phyloP scores from a whole-genome alignment of 2,113 vertebrate genomes.

The Rousettus leschenaultii region DNA sequence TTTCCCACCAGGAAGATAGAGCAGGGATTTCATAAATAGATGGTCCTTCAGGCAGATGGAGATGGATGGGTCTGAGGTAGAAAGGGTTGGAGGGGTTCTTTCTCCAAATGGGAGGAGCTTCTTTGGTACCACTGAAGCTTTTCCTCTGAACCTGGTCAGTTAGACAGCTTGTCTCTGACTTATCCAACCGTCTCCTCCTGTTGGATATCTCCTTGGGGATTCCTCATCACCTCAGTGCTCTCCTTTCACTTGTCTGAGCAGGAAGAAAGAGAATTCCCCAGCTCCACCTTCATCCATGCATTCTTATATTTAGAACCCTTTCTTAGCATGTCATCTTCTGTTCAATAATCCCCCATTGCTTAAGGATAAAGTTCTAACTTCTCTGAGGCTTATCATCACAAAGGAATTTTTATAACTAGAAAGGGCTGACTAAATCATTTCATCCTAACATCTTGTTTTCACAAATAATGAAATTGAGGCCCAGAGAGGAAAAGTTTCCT shows the following conservation, averaged over 20 bases:
- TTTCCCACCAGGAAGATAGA: not conserved
- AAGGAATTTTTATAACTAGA: constrained; percentile 24
- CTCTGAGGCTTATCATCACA: not conserved
- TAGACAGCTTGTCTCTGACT: not conserved
- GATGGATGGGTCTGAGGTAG: not conserved
- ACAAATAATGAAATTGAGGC: constrained; percentile 7
- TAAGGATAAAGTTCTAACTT: constrained; percentile 20
- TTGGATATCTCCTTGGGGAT: not conserved
- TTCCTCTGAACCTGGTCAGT: not conserved
- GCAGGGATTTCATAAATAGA: not conserved
- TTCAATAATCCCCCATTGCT: not conserved
- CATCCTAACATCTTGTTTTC: not conserved
- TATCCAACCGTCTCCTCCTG: not conserved
- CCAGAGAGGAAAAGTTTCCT: not conserved
- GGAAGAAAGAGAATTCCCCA: not conserved
- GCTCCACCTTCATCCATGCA: not conserved
- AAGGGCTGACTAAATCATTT: constrained; percentile 12
- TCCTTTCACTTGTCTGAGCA: not conserved
- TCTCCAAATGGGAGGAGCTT: not conserved
- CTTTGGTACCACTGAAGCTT: not conserved
- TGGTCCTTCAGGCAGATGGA: not conserved
- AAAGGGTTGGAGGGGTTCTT: not conserved
- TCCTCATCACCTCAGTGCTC: not conserved
- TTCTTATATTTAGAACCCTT: constrained; percentile 19
- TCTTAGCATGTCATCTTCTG: not conserved